Percentiles rank a stretch among this genome's conserved stretches.
Evolutionary conservation across 2,888 invertebrate genomes (phyloP).

Genomic region (Arctia plantaginis): DNA sequence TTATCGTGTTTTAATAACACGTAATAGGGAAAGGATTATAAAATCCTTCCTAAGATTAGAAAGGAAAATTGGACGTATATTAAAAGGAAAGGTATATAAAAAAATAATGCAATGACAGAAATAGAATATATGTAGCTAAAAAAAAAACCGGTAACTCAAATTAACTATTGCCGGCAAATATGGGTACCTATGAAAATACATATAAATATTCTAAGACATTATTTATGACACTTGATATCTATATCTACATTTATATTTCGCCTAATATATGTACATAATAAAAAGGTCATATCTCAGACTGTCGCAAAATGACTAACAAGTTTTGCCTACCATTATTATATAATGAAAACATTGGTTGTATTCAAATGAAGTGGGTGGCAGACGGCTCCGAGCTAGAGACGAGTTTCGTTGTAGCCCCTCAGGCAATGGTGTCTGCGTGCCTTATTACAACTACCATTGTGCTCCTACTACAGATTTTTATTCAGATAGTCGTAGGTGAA

Average conservation of each 20-base stretch:
- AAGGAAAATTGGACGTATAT: too few relatives aligned
- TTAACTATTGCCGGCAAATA: too few relatives aligned
- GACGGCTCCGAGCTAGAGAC: conserved; percentile 35
- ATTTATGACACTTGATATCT: too few relatives aligned
- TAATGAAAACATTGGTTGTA: conserved; percentile 45
- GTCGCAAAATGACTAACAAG: conserved; percentile 23
- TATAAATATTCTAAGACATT: too few relatives aligned
- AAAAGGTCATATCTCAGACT: neutral
- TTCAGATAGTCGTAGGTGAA: neutral
- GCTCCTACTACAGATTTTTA: conserved; percentile 3
- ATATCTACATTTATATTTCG: neutral
- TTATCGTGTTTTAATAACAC: too few relatives aligned
- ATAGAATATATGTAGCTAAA: too few relatives aligned
- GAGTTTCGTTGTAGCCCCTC: conserved; percentile 15
- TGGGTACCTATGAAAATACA: too few relatives aligned
- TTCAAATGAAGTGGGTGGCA: conserved; percentile 62
- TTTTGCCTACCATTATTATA: conserved; percentile 21
- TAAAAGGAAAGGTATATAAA: too few relatives aligned
- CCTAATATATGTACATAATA: neutral
- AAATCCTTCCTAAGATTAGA: too few relatives aligned
- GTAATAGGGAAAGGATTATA: too few relatives aligned
- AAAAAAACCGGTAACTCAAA: too few relatives aligned
- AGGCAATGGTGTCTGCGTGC: conserved; percentile 19
- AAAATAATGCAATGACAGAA: too few relatives aligned
- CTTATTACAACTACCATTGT: conserved; percentile 18